Evolutionary conservation across 2,888 invertebrate species (phyloP).

Genomic region (Calameuta pallipes): DNA sequence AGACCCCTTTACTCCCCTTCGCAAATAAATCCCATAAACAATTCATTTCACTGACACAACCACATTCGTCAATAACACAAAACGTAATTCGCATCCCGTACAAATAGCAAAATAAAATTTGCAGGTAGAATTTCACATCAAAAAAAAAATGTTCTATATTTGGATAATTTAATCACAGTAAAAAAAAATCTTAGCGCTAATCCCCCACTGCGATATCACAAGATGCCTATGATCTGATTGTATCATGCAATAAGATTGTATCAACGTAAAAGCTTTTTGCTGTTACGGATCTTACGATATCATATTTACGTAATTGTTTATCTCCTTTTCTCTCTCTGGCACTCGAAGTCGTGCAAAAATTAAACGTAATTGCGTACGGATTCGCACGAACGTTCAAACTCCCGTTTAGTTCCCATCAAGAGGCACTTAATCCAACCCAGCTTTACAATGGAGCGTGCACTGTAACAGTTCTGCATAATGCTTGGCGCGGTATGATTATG

Average conservation of each 20-base stretch:
- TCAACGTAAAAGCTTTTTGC: background rate
- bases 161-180: background rate
- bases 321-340: background rate
- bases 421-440: conserved; percentile 51
- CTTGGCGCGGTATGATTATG: conserved; percentile 44
- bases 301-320: background rate
- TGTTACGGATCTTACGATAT: background rate
- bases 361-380: background rate
- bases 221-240: background rate
- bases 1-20: no score
- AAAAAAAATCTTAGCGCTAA: background rate
- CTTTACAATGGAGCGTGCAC: background rate
- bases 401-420: conserved; percentile 58
- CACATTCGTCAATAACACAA: background rate
- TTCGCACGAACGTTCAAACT: conserved; percentile 23
- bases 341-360: background rate
- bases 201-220: background rate
- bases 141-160: no score
- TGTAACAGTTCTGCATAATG: background rate
- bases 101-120: no score
- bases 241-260: background rate
- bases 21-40: background rate
- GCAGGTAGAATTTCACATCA: background rate
- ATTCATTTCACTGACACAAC: background rate
- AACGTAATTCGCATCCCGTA: background rate